Base-by-base conservation (phyloP, 2,113 vertebrate species). In the Microcebus jonahi region DNA sequence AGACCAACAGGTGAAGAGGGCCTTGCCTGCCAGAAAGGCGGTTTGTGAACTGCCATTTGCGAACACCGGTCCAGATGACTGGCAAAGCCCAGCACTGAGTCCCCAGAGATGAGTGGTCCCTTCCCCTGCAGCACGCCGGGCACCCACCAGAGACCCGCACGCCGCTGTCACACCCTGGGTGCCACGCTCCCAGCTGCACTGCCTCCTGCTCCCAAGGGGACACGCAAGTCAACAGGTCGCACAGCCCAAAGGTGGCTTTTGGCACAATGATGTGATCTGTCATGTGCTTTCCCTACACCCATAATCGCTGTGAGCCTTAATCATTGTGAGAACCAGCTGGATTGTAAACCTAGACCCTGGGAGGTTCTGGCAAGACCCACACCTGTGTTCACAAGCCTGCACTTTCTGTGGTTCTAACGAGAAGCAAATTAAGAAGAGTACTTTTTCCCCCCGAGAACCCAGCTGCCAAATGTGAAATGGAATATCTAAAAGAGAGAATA, bases 81-180 rank as follows among this genome's bases (percentile, higher is more conserved):
- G 2, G 3, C 14, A 90, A 63, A 42, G 23, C 65, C 65, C 48
- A 27, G 83, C 1, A 25, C 53, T 63, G 63, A 85, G 31, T 86
- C 90, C 76, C 73, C 1, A 21, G 70, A 53, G 92, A 55, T 4
- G 14, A 15, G 6, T 0, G 31, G 15, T 2, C 14, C 1, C 0
- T 0, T n/a, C 55, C 76, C 10, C 25, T 71, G 59, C 50, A 42
- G 77, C 48, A 20, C 0, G 3, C 34, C 25, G 1, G 0, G 53
- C 21, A 0, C 29, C 50, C 9, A 12, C 77, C 7, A 11, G 53
- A 65, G 82, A 13, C 23, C 53, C 50, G 0, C 55, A 0, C 42
- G 2, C 10, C 31, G 25, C 55, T 12, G 0, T 23, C n/a, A 20
- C 36, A 20, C 15, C 61, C 53, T 0, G 1, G 42, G 20, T 27